These are phyloP conservation scores for Pachycephala philippinensis DNA, from an alignment of 2,113 vertebrate genomes.

Conservation along the genomic window DNA sequence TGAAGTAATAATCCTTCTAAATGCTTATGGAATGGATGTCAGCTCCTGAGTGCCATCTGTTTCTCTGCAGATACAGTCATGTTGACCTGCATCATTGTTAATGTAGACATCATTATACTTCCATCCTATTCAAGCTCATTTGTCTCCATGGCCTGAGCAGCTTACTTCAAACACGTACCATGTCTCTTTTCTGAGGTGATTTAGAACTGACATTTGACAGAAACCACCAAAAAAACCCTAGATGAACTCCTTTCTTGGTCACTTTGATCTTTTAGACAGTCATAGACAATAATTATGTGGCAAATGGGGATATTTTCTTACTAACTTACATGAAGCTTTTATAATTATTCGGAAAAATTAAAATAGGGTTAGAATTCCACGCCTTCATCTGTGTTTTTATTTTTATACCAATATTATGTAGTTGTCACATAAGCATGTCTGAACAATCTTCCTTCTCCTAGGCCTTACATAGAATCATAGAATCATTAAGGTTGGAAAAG, in stretches of 20 bases:
- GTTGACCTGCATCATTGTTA: background rate
- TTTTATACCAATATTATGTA: background rate
- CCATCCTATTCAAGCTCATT: background rate
- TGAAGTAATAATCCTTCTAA: conserved; percentile 17
- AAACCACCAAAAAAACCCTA: background rate
- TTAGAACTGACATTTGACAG: background rate
- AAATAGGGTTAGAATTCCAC: background rate
- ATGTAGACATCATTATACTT: background rate
- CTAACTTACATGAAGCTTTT: background rate
- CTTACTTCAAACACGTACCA: background rate
- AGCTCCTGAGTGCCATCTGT: background rate
- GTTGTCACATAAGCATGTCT: background rate
- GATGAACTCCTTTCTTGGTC: background rate
- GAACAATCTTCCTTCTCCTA: background rate
- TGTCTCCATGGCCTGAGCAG: background rate
- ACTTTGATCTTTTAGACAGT: background rate
- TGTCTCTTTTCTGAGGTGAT: background rate
- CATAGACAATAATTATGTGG: background rate
- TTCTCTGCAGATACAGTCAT: background rate
- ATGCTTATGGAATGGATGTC: background rate
- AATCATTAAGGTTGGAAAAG: background rate
- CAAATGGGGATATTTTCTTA: background rate
- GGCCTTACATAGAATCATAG: background rate
- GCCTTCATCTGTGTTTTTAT: background rate
- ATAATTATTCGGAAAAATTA: background rate